Percentiles rank a stretch among this genome's conserved stretches.
Evolutionary conservation across 2,888 invertebrate species (phyloP).

Genomic region (Thyatira batis): DNA sequence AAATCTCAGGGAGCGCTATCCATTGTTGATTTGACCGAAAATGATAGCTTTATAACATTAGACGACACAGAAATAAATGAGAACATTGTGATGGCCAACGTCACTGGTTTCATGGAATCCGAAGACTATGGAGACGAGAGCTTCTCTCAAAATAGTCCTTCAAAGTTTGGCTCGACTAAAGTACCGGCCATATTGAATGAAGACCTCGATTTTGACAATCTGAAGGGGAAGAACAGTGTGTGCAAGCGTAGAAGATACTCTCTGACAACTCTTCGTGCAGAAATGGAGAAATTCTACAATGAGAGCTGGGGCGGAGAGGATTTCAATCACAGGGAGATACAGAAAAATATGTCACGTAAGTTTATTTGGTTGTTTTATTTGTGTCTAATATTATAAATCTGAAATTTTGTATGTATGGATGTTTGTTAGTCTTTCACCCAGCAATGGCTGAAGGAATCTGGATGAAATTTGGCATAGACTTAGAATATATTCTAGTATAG

Average conservation of each 20-base stretch:
- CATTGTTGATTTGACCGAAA: constrained; percentile 59
- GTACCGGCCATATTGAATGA: constrained; percentile 70
- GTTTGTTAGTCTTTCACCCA: no score
- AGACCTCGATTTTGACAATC: constrained; percentile 72
- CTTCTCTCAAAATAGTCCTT: constrained; percentile 29
- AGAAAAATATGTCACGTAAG: constrained; percentile 86
- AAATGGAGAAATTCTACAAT: constrained; percentile 85
- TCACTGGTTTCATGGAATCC: constrained; percentile 58
- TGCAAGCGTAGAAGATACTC: constrained; percentile 63
- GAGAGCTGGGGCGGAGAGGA: constrained; percentile 85
- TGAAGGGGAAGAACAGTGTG: constrained; percentile 64
- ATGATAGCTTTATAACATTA: constrained; percentile 32
- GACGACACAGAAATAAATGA: constrained; percentile 50
- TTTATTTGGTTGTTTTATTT: constrained; percentile 14
- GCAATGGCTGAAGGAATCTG: no score
- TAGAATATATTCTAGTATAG: no score
- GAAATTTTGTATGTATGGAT: no score
- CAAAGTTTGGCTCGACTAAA: constrained; percentile 68
- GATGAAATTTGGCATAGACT: no score
- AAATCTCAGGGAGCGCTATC: constrained; percentile 25
- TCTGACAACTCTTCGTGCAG: constrained; percentile 65
- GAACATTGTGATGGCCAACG: constrained; percentile 70
- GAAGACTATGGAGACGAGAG: constrained; percentile 45
- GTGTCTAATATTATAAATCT: no score
- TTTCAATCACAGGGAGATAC: constrained; percentile 81